Evolutionary conservation across 2,888 invertebrate species (phyloP).

Genomic region (Patella ulyssiponensis): DNA sequence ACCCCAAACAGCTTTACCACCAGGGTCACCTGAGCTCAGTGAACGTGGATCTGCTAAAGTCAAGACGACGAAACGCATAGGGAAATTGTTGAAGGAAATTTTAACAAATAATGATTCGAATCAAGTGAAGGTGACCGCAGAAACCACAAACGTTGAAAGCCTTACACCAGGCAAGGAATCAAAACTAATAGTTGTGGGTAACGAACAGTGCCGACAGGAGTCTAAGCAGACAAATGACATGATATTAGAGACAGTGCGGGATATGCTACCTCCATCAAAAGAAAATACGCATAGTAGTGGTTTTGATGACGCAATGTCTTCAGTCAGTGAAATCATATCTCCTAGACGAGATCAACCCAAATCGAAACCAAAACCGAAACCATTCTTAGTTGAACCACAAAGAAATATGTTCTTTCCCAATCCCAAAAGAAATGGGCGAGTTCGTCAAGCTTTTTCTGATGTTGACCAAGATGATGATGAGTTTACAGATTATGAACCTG

Average conservation of each 20-base stretch:
- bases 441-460: neutral
- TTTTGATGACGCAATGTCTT: neutral
- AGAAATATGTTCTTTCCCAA: neutral
- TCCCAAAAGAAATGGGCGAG: neutral
- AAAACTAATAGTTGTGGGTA: conserved; percentile 1
- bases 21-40: neutral
- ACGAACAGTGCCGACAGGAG: neutral
- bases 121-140: neutral
- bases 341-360: neutral
- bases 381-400: neutral
- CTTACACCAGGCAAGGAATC: neutral
- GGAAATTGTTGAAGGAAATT: conserved; percentile 24
- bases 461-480: conserved; percentile 24
- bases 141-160: neutral
- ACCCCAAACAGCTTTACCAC: neutral
- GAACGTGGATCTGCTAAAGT: neutral
- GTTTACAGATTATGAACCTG: conserved; percentile 29
- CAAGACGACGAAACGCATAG: conserved; percentile 20
- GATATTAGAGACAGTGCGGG: neutral
- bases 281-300: neutral
- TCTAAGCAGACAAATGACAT: neutral
- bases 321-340: neutral
- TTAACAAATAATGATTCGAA: conserved; percentile 2
- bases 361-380: neutral
- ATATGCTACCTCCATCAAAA: neutral